phyloP scores from a whole-genome alignment of 2,888 invertebrate species.

The Melolontha melolontha region DNA sequence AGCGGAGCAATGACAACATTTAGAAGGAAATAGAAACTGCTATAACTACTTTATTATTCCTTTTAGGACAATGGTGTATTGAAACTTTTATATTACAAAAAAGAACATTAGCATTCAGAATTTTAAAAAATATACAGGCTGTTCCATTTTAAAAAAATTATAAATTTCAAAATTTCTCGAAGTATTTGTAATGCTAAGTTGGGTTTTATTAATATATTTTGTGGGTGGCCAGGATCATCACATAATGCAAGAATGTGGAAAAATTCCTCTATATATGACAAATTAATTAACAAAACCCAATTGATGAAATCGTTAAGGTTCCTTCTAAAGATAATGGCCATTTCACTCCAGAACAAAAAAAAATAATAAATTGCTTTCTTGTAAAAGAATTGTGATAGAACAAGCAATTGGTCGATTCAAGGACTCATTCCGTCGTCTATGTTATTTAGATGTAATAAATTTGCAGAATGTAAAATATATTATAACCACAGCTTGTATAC shows the following conservation, averaged over 20 bases:
- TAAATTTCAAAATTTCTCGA: too few relatives aligned
- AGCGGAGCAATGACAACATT: too few relatives aligned
- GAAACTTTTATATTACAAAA: too few relatives aligned
- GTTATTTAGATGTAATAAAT: not conserved
- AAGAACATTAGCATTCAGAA: too few relatives aligned
- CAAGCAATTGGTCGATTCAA: conserved; percentile 14
- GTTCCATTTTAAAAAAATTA: too few relatives aligned
- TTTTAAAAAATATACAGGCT: too few relatives aligned
- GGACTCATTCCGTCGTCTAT: not conserved
- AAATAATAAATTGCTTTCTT: conserved; percentile 4
- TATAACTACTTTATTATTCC: too few relatives aligned
- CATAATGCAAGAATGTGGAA: conserved; percentile 24
- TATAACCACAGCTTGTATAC: too few relatives aligned
- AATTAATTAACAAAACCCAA: not conserved
- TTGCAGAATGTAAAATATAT: too few relatives aligned
- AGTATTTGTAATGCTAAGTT: conserved; percentile 13
- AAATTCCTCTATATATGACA: conserved; percentile 22
- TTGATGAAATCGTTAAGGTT: not conserved
- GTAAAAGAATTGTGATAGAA: conserved; percentile 16
- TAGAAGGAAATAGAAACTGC: too few relatives aligned
- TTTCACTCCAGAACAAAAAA: conserved; percentile 5
- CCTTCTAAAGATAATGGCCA: conserved; percentile 16
- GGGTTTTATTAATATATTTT: conserved; percentile 18
- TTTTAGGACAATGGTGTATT: too few relatives aligned
- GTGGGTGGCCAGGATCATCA: conserved; percentile 25